Base-by-base conservation (phyloP, 2,113 vertebrate genomes). In the Holacanthus passer region DNA sequence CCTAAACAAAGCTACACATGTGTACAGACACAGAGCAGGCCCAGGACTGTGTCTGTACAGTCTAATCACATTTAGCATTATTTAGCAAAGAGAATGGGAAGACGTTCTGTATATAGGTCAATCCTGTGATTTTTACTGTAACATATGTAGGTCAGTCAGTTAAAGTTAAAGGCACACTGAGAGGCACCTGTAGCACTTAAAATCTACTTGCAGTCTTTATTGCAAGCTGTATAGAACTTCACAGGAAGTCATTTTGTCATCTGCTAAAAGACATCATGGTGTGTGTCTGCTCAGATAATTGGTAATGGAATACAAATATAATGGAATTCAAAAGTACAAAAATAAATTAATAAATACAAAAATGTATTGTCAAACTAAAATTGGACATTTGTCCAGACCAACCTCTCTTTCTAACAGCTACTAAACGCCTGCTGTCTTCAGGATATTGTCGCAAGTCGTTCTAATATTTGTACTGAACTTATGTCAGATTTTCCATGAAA, bases 1-100 rank as follows among this genome's bases (percentile, higher is more conserved):
- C 48, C 31, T 45, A 67, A 74, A 73, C 48, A 82, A 43, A 79
- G 37, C 45, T 65, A 22, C 53, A n/a, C 41, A 58, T 66, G 41
- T 37, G 64, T 22, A 9, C 16, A 68, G 19, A 62, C 85, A 70
- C 14, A 77, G 48, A 63, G 55, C 24, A 45, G 53, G 41, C n/a
- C 52, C 41, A 50, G 62, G n/a, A 14, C 6, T 45, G 8, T 32
- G 45, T 70, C 58, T 81, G 50, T 48, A 50, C 32, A 22, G 31
- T 76, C n/a, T 66, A 9, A 16, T 48, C 64, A 67, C 9, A 78
- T 66, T 59, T 37, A 67, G 37, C 47, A 7, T 60, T 53, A 6
- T 17, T 14, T 27, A 50, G 53, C 16, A 19, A 22, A 71, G 8
- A 24, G n/a, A 74, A 77, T 17, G 22, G 16, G 9, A 39, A 69